phyloP scores from a whole-genome alignment of 2,888 invertebrate genomes.

The Acanthosepion esculentum region DNA sequence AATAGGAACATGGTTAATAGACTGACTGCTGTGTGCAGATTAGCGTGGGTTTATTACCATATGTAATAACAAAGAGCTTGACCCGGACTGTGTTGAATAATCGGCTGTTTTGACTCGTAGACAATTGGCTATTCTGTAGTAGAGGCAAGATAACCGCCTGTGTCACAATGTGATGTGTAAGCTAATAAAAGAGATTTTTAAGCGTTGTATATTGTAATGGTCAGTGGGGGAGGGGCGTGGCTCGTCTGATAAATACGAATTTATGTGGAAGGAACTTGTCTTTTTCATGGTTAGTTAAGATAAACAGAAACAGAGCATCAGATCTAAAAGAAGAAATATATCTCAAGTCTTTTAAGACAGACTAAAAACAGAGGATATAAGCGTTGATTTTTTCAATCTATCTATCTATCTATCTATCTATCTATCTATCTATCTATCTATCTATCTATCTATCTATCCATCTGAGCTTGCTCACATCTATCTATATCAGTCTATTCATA shows the following conservation, averaged over 20 bases:
- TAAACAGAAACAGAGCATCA: background rate
- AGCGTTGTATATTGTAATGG: background rate
- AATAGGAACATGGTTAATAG: background rate
- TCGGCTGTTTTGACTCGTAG: constrained; percentile 25
- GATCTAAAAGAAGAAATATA: too few relatives aligned
- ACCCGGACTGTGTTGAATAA: background rate
- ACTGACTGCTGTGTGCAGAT: background rate
- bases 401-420: too few relatives aligned
- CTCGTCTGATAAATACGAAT: background rate
- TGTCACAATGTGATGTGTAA: background rate
- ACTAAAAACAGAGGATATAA: too few relatives aligned
- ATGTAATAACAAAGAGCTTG: background rate
- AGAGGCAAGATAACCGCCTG: background rate
- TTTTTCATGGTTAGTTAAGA: too few relatives aligned
- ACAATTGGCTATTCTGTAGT: background rate
- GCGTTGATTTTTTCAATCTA: too few relatives aligned
- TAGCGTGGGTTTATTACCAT: background rate
- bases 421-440: too few relatives aligned
- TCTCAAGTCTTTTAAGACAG: too few relatives aligned
- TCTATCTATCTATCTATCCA: too few relatives aligned
- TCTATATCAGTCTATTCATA: too few relatives aligned
- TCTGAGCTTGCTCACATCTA: too few relatives aligned
- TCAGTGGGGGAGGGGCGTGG: background rate
- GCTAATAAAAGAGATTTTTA: background rate
- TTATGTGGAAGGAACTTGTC: too few relatives aligned